Evolutionary conservation across 2,797 vertebrate species (phyloP).

Genomic region (Falco berigora): DNA sequence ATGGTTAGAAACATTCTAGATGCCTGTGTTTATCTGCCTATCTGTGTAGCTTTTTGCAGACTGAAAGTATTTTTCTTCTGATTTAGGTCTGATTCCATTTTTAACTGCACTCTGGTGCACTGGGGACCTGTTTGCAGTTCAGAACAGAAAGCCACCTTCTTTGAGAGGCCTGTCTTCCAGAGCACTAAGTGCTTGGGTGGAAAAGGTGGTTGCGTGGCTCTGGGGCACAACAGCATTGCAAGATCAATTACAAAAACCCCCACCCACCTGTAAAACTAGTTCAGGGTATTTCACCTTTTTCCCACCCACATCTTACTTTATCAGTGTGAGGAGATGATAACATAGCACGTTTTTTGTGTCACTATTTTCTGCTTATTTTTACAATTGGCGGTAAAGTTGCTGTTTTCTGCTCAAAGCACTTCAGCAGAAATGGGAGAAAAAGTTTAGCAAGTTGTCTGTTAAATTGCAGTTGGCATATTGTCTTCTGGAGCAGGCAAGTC

Average conservation of each 20-base stretch:
- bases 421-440: background rate
- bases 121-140: background rate
- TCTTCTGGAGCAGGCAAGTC: background rate
- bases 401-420: background rate
- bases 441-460: background rate
- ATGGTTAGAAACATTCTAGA: background rate
- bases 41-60: background rate
- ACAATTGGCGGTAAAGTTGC: background rate
- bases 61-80: background rate
- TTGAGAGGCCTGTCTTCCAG: background rate
- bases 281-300: background rate
- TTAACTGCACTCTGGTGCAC: background rate
- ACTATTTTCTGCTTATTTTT: background rate
- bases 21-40: background rate
- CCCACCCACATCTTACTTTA: background rate
- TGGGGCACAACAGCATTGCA: background rate
- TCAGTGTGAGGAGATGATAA: background rate
- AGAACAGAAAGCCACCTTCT: background rate
- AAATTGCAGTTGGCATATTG: background rate
- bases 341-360: background rate
- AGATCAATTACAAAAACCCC: background rate
- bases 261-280: no score
- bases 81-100: background rate
- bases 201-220: background rate
- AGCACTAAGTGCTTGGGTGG: background rate